These are phyloP conservation scores for Fukomys damarensis DNA, from an alignment of 2,113 vertebrate species.

Conservation along the genomic window DNA sequence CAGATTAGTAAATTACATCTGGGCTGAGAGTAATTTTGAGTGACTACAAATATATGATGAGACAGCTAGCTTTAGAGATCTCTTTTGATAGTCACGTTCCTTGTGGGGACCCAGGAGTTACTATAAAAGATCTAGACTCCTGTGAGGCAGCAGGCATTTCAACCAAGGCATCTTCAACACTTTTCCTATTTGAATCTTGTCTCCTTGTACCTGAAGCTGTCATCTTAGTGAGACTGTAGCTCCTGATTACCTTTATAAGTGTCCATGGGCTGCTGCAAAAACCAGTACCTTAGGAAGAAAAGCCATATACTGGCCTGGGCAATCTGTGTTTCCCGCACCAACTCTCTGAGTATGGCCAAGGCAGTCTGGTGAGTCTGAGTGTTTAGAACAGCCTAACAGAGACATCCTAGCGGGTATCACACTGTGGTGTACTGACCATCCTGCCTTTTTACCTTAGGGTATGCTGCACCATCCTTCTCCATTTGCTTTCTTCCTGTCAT, in stretches of 20 bases:
- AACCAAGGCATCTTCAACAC: neutral
- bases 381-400: neutral
- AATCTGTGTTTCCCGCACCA: neutral
- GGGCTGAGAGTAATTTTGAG: neutral
- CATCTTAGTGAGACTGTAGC: neutral
- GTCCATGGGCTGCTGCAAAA: neutral
- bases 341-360: neutral
- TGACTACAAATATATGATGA: neutral
- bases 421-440: neutral
- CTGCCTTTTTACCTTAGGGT: neutral
- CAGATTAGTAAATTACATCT: slow-evolving; percentile 3
- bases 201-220: neutral
- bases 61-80: neutral
- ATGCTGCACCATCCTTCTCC: neutral
- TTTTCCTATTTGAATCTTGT: neutral
- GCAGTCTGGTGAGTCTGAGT: neutral
- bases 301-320: neutral
- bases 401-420: neutral
- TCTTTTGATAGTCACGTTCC: neutral
- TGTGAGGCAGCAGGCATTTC: neutral
- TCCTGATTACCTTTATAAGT: neutral
- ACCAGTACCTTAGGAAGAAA: neutral
- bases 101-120: neutral
- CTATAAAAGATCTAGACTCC: neutral
- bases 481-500: neutral